These are phyloP conservation scores for Chelidonichthys spinosus DNA, from an alignment of 2,797 vertebrate species.

Conservation along the genomic window DNA sequence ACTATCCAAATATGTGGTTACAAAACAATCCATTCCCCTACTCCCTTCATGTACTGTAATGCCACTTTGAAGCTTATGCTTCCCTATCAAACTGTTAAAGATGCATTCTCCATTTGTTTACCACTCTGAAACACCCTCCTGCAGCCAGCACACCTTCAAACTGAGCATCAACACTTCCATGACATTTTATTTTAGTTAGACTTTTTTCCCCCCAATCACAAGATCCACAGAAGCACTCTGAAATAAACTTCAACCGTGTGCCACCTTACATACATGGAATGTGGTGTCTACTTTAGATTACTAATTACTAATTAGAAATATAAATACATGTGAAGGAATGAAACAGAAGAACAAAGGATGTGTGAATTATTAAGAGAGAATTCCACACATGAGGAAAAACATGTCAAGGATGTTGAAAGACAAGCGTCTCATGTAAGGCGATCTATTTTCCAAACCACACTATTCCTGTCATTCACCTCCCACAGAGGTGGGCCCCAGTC, in stretches of 20 bases:
- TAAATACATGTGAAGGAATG: neutral
- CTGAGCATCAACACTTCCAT: conserved; percentile 1
- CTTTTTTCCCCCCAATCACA: neutral
- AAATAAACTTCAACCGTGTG: neutral
- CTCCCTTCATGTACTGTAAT: neutral
- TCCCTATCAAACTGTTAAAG: conserved; percentile 14
- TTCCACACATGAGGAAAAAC: conserved; percentile 38
- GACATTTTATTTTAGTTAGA: neutral
- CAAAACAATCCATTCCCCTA: neutral
- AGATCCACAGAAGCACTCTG: neutral
- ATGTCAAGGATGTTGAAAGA: conserved; percentile 36
- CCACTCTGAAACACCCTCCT: conserved; percentile 3
- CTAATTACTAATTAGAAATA: neutral
- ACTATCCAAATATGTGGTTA: neutral
- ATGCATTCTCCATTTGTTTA: conserved; percentile 4
- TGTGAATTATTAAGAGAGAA: conserved; percentile 17
- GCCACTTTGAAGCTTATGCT: conserved; percentile 12
- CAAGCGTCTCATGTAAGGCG: conserved; percentile 46
- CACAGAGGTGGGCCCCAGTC: conserved; percentile 48
- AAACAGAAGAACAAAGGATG: conserved; percentile 4
- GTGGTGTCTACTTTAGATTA: neutral
- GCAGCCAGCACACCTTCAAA: conserved; percentile 10
- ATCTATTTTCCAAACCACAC: conserved; percentile 67
- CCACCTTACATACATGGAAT: neutral
- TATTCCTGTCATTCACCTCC: conserved; percentile 67